Percentiles rank a stretch among this genome's conserved stretches.
These are phyloP conservation scores for Ethmia dodecea DNA, from an alignment of 2,888 invertebrate genomes.

Conservation along the genomic window DNA sequence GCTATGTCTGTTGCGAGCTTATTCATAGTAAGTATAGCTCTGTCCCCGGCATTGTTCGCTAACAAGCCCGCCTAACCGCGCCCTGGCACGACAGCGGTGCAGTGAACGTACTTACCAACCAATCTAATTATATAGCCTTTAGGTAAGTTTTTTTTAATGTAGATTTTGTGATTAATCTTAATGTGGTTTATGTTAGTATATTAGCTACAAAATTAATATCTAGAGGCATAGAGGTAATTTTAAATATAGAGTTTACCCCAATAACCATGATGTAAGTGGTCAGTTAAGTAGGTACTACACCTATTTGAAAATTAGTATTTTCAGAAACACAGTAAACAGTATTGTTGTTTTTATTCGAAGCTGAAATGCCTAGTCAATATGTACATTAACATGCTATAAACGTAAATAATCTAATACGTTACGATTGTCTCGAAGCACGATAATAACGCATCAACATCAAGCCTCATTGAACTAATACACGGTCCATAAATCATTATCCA, in stretches of 20 bases:
- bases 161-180: too few relatives aligned
- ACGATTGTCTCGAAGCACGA: conserved; percentile 59
- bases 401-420: conserved; percentile 60
- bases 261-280: too few relatives aligned
- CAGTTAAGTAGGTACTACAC: too few relatives aligned
- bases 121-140: neutral
- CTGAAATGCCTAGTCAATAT: too few relatives aligned
- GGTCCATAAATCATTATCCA: conserved; percentile 51
- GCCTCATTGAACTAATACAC: conserved; percentile 66
- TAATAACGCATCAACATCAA: conserved; percentile 68
- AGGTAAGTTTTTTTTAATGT: too few relatives aligned
- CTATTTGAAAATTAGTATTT: conserved; percentile 44
- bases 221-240: too few relatives aligned
- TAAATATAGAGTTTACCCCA: too few relatives aligned
- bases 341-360: too few relatives aligned
- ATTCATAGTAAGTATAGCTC: conserved; percentile 25
- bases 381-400: too few relatives aligned
- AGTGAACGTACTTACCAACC: neutral
- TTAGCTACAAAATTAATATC: too few relatives aligned
- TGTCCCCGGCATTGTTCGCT: conserved; percentile 57
- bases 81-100: conserved; percentile 44
- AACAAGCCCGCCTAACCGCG: conserved; percentile 64
- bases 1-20: conserved; percentile 5
- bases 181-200: too few relatives aligned
- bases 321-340: conserved; percentile 58